Evolutionary conservation across 2,797 vertebrate genomes (phyloP).

Genomic region (Telmatherina bonti): DNA sequence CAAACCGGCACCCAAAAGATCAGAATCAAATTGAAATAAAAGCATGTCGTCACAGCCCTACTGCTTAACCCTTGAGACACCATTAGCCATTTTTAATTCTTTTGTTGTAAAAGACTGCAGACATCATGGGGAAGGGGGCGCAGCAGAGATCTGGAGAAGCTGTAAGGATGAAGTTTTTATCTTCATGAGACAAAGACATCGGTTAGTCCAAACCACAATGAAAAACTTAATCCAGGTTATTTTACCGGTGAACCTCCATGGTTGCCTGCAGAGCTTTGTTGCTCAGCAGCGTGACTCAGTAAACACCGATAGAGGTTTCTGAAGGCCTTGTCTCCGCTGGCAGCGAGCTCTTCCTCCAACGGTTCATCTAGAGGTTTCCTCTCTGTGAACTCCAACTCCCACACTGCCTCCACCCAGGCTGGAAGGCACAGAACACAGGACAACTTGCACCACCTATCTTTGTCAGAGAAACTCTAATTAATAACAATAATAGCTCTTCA

Average conservation of each 20-base stretch:
- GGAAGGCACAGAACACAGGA: constrained; percentile 25
- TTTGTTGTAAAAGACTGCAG: too few relatives aligned
- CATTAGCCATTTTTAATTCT: too few relatives aligned
- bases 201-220: neutral
- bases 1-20: too few relatives aligned
- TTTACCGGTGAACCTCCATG: constrained; percentile 55
- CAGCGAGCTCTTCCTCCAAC: constrained; percentile 77
- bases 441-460: too few relatives aligned
- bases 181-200: neutral
- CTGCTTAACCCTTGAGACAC: too few relatives aligned
- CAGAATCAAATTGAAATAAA: too few relatives aligned
- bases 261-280: constrained; percentile 56
- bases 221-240: neutral
- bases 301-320: constrained; percentile 78
- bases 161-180: neutral
- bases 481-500: too few relatives aligned
- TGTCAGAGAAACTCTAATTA: too few relatives aligned
- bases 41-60: too few relatives aligned
- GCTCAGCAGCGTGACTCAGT: constrained; percentile 65
- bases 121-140: too few relatives aligned
- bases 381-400: constrained; percentile 92
- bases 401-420: constrained; percentile 89
- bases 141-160: too few relatives aligned
- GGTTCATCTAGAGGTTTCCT: constrained; percentile 79
- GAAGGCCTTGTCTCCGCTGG: constrained; percentile 76